These are phyloP conservation scores for Meta bourneti DNA, from an alignment of 2,888 invertebrate genomes.

Conservation along the genomic window DNA sequence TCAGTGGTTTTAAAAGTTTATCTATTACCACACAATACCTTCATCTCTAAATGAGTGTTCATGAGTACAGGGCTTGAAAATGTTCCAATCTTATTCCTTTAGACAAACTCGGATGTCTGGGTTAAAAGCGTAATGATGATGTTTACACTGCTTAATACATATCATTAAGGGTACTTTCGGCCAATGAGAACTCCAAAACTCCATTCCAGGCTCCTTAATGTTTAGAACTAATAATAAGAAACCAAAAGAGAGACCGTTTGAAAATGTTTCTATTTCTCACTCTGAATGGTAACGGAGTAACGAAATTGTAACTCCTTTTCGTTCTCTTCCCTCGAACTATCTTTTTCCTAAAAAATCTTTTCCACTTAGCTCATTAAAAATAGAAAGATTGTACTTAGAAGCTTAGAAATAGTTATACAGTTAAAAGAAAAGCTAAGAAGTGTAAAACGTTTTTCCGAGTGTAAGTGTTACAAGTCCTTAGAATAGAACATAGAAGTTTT, in stretches of 20 bases:
- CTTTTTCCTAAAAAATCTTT: neutral
- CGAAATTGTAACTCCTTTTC: neutral
- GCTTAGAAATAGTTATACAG: too few species aligned
- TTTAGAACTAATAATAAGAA: neutral
- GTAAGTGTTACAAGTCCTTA: too few species aligned
- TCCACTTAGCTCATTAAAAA: neutral
- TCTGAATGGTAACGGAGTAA: neutral
- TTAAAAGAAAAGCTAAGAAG: too few species aligned
- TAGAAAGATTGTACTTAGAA: neutral
- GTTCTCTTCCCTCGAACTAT: neutral
- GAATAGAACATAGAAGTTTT: too few species aligned
- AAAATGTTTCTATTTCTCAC: neutral
- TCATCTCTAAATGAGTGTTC: neutral
- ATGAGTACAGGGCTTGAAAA: neutral
- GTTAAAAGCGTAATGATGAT: neutral
- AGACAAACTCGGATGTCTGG: neutral
- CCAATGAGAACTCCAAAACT: neutral
- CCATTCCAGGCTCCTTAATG: neutral
- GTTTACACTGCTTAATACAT: neutral
- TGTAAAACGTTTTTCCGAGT: too few species aligned
- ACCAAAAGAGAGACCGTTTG: neutral
- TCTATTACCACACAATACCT: neutral
- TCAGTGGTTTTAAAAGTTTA: neutral
- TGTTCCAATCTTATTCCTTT: neutral
- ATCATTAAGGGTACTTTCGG: neutral